Base-by-base conservation (phyloP, 2,113 vertebrate genomes). In the Orientallactaga bullata region DNA sequence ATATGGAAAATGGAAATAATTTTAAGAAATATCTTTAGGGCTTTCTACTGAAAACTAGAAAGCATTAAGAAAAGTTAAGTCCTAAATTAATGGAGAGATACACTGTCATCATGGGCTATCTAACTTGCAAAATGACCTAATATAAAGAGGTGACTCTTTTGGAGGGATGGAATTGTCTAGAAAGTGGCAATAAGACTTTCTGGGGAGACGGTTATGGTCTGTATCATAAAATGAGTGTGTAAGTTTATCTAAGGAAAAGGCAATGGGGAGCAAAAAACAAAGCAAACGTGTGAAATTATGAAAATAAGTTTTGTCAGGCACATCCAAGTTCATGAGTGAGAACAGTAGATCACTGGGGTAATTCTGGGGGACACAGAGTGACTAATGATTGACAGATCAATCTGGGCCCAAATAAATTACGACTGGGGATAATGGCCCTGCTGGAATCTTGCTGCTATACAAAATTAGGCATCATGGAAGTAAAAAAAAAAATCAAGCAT, bases 401-500 rank as follows among this genome's bases (percentile, higher is more conserved):
- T 95, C 87, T 78, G 2, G 8, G 47, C 90, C 80, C 89, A 96
- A 96, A 97, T 96, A 95, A 97, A 97, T 95, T 93, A 96, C 78
- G 92, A 93, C 91, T 74, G 89, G 94, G 68, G 76, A 86, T 90
- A 96, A 97, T 73, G 65, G 94, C 85, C 85, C 88, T 63, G 23
- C 71, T 32, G 13, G 82, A 82, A 24, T 85, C 55, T n/a, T 30
- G 47, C 78, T 96, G 78, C 92, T 61, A 37, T 20, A 65, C 55
- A 78, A 87, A 85, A 93, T 35, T 77, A 85, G 84, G 77, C 65
- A n/a, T 63, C 78, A 61, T 30, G 39, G 74, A 94, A 39, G 35
- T 84, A 90, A 91, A 95, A 95, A 61, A 74, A 12, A 47, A 47
- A 47, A 47, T 47, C 42, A 47, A 17, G 1, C 65, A 4, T 65